Evolutionary conservation across 2,113 vertebrate genomes (phyloP).

Genomic region (Neopipo cinnamomea): DNA sequence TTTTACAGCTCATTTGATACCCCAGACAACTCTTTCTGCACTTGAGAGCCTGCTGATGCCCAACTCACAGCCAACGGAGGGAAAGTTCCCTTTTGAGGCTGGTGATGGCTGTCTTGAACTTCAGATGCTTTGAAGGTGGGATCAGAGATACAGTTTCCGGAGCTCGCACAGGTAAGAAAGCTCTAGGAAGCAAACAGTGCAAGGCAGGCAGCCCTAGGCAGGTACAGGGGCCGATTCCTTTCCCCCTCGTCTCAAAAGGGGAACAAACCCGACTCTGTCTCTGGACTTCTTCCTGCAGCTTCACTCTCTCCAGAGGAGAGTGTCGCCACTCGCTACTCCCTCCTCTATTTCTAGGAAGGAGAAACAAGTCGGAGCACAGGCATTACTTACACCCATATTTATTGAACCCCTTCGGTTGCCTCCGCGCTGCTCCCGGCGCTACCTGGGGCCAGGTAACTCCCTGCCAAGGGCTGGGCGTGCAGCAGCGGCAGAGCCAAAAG

Average conservation of each 20-base stretch:
- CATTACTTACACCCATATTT: not conserved
- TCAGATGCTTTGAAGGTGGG: not conserved
- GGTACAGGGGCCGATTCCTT: accelerated
- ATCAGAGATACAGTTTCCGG: not conserved
- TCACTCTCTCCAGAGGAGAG: not conserved
- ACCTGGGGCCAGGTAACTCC: accelerated
- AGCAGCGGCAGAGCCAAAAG: not conserved
- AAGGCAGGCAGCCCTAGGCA: not conserved
- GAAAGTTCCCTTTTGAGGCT: not conserved
- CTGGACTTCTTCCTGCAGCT: accelerated
- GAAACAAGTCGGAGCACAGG: not conserved
- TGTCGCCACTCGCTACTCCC: not conserved
- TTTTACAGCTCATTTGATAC: not conserved
- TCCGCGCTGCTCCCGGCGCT: not conserved
- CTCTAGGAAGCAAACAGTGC: not conserved
- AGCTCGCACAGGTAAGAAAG: not conserved
- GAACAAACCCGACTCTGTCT: not conserved
- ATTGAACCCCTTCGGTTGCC: accelerated
- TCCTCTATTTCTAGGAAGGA: not conserved
- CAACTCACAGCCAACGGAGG: not conserved
- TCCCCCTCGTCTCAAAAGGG: not conserved
- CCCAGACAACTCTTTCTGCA: not conserved
- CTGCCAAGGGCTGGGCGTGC: accelerated
- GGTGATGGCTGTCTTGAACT: accelerated
- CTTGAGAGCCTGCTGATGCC: not conserved